A percentile compares a stretch with the other conserved stretches of the same genome.
phyloP scores from a whole-genome alignment of 2,113 vertebrate genomes.

The Phocoena sinus region DNA sequence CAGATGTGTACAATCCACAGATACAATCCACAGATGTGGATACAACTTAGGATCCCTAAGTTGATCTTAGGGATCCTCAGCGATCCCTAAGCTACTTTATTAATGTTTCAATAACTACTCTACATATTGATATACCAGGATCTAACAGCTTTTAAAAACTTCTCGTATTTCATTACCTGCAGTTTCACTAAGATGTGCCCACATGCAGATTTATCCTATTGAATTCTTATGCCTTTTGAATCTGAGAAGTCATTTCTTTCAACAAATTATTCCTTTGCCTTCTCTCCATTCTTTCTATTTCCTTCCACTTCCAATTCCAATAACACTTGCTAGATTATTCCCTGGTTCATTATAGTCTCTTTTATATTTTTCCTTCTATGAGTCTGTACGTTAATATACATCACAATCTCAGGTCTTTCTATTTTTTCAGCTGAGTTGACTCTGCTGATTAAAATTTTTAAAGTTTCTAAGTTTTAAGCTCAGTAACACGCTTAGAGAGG shows the following conservation, averaged over 20 bases:
- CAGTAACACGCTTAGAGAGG: neutral
- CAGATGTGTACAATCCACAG: neutral
- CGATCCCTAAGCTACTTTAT: neutral
- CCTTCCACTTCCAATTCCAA: neutral
- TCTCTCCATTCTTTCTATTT: neutral
- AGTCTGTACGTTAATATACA: neutral
- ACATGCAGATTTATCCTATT: neutral
- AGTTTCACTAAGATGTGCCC: neutral
- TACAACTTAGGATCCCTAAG: neutral
- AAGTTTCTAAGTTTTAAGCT: neutral
- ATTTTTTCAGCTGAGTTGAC: neutral
- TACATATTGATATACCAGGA: neutral
- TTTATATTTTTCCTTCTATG: neutral
- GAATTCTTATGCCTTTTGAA: neutral
- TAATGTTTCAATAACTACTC: neutral
- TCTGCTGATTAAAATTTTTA: neutral
- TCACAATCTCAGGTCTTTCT: neutral
- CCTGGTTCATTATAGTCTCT: neutral
- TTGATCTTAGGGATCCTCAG: neutral
- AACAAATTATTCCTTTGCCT: neutral
- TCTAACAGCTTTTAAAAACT: neutral
- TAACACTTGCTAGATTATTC: neutral
- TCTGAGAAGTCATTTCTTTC: neutral
- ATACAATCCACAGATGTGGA: neutral
- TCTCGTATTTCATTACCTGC: neutral